phyloP scores from a whole-genome alignment of 2,888 invertebrate species.

The Lasius fuliginosus region DNA sequence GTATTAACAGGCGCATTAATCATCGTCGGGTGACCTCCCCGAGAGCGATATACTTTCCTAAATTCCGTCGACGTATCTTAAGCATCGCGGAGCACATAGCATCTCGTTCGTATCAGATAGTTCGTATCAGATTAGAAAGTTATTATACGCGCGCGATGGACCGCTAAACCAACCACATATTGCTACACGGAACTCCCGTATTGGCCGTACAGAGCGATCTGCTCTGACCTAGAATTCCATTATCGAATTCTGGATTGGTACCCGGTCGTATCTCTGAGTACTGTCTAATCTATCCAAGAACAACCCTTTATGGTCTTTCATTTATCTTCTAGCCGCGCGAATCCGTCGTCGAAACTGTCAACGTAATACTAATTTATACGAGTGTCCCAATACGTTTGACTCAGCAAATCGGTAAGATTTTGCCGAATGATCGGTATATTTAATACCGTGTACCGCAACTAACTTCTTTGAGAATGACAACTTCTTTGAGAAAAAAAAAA shows the following conservation, averaged over 20 bases:
- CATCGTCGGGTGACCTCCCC: slow-evolving; percentile 38
- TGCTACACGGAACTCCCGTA: slow-evolving; percentile 52
- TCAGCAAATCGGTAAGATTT: background rate
- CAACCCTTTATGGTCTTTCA: slow-evolving; percentile 35
- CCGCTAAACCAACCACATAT: slow-evolving; percentile 50
- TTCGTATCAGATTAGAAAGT: slow-evolving; percentile 55
- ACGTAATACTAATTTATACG: slow-evolving; percentile 16
- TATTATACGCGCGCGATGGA: slow-evolving; percentile 52
- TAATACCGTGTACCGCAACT: background rate
- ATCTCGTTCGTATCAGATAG: background rate
- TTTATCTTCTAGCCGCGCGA: slow-evolving; percentile 6
- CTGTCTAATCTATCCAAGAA: slow-evolving; percentile 2
- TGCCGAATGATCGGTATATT: background rate
- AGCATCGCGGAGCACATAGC: background rate
- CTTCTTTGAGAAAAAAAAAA: background rate
- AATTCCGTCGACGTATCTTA: slow-evolving; percentile 26
- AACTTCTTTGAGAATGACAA: background rate
- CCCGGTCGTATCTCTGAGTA: slow-evolving; percentile 21
- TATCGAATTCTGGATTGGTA: slow-evolving; percentile 72
- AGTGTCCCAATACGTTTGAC: background rate
- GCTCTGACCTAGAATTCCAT: slow-evolving; percentile 74
- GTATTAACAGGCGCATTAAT: slow-evolving; percentile 50
- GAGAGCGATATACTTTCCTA: slow-evolving; percentile 37
- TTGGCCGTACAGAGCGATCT: slow-evolving; percentile 60
- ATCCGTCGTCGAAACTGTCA: slow-evolving; percentile 25